Evolutionary conservation across 2,113 vertebrate genomes (phyloP).

Genomic region (Aspiorhynchus laticeps): DNA sequence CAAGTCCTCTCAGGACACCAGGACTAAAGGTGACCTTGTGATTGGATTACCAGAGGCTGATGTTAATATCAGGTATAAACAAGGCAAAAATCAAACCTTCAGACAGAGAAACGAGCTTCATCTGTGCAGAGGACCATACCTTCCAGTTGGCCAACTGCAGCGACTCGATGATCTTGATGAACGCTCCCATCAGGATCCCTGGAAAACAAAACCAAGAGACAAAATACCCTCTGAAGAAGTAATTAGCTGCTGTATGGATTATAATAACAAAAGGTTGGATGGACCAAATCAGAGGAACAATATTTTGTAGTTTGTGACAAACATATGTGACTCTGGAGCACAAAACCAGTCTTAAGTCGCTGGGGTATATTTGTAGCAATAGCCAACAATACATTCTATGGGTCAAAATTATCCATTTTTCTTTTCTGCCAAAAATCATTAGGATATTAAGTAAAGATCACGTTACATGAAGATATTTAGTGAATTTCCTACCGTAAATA

Average conservation of each 20-base stretch:
- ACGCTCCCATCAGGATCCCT: constrained; percentile 98
- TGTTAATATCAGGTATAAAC: neutral
- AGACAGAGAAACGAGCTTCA: neutral
- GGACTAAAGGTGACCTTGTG: neutral
- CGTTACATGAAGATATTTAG: too few relatives aligned
- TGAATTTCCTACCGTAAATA: too few relatives aligned
- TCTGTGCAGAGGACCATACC: constrained; percentile 64
- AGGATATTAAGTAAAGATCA: too few relatives aligned
- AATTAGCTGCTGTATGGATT: neutral
- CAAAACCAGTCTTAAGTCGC: too few relatives aligned
- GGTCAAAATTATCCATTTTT: too few relatives aligned
- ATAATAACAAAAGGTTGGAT: neutral
- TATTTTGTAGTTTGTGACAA: neutral
- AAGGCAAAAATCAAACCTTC: neutral
- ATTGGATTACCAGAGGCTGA: neutral
- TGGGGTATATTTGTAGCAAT: too few relatives aligned
- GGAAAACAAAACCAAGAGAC: constrained; percentile 53
- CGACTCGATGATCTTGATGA: constrained; percentile 98
- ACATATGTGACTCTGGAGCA: too few relatives aligned
- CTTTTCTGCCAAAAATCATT: too few relatives aligned
- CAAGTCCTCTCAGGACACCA: neutral
- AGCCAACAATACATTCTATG: too few relatives aligned
- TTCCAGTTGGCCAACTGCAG: constrained; percentile 99
- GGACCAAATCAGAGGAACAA: neutral
- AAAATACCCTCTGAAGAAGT: neutral